Evolutionary conservation across 2,113 vertebrate species (phyloP), one percentile per base, ranked within the genome.

Genomic region (Coracopsis vasa): DNA sequence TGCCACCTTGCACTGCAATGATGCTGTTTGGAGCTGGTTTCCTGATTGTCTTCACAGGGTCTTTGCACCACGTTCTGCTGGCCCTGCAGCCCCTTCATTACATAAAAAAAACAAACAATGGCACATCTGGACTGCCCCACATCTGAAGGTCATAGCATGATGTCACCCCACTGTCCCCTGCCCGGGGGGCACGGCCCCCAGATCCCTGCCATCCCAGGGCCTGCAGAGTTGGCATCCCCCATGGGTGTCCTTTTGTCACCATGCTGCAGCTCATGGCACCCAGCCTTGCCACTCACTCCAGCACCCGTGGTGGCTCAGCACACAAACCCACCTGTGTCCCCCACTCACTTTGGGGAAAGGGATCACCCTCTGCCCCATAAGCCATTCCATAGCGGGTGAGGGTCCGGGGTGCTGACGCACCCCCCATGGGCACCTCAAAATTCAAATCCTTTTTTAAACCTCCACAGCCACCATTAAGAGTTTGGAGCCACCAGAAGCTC

Each of bases 241-340:
- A 15, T 15, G 1, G 2, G 2, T 11, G 5, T 20, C 25, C 29
- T 10, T 2, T 15, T 67, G 44, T 10, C 51, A 44, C 23, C 5
- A 15, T 2, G 2, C 74, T 16, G 42, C 1, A 1, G 29, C 18
- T 24, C 2, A 0, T 13, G 66, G 7, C 56, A 61, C 5, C n/a
- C 60, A 45, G 10, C 29, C 50, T 39, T 41, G 25, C 16, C 25
- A 8, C 48, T 9, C 42, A 1, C 20, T 16, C n/a, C 70, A 16
- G 25, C 61, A 7, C 21, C 20, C 7, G 0, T 0, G n/a, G 28
- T 13, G 41, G 24, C 77, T 25, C n/a, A 0, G 33, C 79, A 2
- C 39, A 17, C n/a, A 2, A 3, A n/a, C 61, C 45, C 18, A 0
- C 18, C 42, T 5, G 31, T 4, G 23, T 11, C 48, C 66, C 24